These are phyloP conservation scores for Trididemnum miniatum DNA, from an alignment of 23 tunicate genomes.

Conservation along the genomic window DNA sequence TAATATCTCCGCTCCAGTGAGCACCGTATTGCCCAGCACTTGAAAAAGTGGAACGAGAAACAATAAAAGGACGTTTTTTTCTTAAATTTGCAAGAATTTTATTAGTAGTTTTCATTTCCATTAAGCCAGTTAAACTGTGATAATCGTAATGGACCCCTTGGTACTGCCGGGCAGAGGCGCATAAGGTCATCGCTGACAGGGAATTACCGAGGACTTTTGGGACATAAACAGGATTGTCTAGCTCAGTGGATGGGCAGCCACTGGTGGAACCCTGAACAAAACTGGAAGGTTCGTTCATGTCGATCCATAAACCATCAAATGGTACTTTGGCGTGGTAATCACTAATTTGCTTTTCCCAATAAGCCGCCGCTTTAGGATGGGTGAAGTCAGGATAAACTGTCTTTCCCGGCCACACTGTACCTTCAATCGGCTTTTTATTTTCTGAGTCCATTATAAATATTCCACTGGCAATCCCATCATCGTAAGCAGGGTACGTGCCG, in stretches of 20 bases:
- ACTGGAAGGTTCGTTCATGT: conserved; percentile 97
- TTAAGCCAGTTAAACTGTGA: conserved; percentile 76
- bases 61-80: conserved; percentile 75
- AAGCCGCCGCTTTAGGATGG: conserved; percentile 34
- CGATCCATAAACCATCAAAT: conserved; percentile 99
- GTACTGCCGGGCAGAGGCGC: conserved; percentile 41
- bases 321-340: conserved; percentile 46
- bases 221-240: conserved; percentile 74
- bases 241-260: conserved; percentile 49
- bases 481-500: conserved; percentile 72
- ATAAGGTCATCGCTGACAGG: conserved; percentile 59
- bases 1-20: conserved; percentile 93
- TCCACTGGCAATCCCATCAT: conserved; percentile 54
- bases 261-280: conserved; percentile 80
- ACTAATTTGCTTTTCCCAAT: conserved; percentile 70
- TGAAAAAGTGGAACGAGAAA: conserved; percentile 90
- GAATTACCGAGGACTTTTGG: conserved; percentile 59
- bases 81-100: conserved; percentile 58
- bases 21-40: conserved; percentile 89
- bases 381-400: conserved; percentile 95
- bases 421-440: conserved; percentile 48
- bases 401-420: conserved; percentile 96
- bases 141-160: conserved; percentile 49
- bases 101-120: conserved; percentile 85
- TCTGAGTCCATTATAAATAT: conserved; percentile 50